These are phyloP conservation scores for Himantopus leucocephalus DNA, from an alignment of 2,113 vertebrate species.

Conservation along the genomic window DNA sequence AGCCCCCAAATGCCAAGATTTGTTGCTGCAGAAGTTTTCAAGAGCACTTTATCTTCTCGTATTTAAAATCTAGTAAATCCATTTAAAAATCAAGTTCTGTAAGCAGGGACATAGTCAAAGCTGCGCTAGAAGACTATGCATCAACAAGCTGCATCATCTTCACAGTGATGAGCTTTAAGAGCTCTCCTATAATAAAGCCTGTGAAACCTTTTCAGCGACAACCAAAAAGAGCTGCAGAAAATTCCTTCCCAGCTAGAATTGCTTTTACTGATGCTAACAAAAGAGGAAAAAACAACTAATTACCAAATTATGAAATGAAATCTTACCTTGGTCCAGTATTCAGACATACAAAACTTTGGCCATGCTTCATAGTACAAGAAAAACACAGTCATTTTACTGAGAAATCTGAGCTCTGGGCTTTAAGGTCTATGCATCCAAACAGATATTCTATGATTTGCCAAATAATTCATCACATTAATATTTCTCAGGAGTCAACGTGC, in stretches of 20 bases:
- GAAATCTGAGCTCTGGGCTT: not conserved
- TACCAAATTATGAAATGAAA: not conserved
- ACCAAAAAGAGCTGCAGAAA: not conserved
- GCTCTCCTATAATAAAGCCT: not conserved
- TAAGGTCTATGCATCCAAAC: not conserved
- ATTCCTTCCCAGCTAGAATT: not conserved
- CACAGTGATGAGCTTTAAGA: not conserved
- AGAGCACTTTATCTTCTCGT: not conserved
- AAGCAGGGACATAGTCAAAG: not conserved
- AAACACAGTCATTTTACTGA: conserved; percentile 20
- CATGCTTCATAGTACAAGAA: conserved; percentile 4
- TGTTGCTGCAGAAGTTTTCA: not conserved
- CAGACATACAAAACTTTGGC: not conserved
- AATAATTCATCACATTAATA: not conserved
- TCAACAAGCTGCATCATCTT: not conserved
- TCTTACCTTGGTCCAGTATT: conserved; percentile 27
- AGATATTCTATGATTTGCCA: not conserved
- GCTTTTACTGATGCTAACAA: not conserved
- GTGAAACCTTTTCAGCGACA: not conserved
- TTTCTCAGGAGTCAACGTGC: not conserved
- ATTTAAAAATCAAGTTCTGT: not conserved
- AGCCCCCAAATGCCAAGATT: not conserved
- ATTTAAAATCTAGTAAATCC: not conserved
- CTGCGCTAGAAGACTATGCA: not conserved
- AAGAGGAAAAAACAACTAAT: not conserved